Evolutionary conservation across 2,888 invertebrate species (phyloP).

Genomic region (Patella ulyssiponensis): DNA sequence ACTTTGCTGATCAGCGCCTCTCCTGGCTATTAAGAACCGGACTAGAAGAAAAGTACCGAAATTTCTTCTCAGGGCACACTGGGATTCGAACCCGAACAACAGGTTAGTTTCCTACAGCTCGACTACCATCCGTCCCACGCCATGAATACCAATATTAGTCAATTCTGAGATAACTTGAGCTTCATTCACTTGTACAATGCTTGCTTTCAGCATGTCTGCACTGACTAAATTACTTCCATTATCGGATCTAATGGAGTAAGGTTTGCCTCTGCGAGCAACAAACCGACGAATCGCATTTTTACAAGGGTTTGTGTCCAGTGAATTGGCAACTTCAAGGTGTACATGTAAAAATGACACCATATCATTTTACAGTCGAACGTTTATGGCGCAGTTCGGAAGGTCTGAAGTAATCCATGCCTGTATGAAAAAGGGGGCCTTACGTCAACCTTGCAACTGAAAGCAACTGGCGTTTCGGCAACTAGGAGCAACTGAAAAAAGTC

Average conservation of each 20-base stretch:
- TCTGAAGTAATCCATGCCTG: slow-evolving; percentile 30
- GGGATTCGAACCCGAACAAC: no score
- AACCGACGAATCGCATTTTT: slow-evolving; percentile 33
- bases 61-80: no score
- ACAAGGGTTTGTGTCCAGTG: slow-evolving; percentile 23
- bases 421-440: no score
- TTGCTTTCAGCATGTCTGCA: slow-evolving; percentile 25
- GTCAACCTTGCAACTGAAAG: no score
- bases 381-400: slow-evolving; percentile 30
- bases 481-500: no score
- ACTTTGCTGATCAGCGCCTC: no score
- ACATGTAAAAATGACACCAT: slow-evolving; percentile 39
- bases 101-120: no score
- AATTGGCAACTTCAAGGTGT: slow-evolving; percentile 32
- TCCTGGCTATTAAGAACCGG: no score
- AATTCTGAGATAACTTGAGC: slow-evolving; percentile 24
- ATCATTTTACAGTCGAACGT: slow-evolving; percentile 26
- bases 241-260: slow-evolving; percentile 22
- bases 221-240: slow-evolving; percentile 39
- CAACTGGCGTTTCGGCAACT: no score
- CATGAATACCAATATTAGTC: slow-evolving; percentile 24
- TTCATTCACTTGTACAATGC: slow-evolving; percentile 31
- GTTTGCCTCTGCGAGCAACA: slow-evolving; percentile 27
- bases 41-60: no score
- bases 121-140: no score